phyloP scores from a whole-genome alignment of 2,113 vertebrate genomes.

The Dicentrarchus labrax region DNA sequence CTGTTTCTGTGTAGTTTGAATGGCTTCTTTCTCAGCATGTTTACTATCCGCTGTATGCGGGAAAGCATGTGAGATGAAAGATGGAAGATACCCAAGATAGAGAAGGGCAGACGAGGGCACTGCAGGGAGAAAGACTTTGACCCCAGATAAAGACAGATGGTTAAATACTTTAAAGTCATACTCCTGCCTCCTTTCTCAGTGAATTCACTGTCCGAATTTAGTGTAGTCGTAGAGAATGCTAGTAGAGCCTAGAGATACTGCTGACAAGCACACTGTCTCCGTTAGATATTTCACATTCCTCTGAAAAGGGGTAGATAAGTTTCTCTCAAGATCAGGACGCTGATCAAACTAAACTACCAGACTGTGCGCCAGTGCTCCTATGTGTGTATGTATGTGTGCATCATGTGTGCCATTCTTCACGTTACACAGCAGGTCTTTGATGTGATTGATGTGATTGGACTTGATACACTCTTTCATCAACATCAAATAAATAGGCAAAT shows the following conservation, averaged over 20 bases:
- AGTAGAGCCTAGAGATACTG: conserved; percentile 37
- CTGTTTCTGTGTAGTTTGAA: conserved; percentile 1
- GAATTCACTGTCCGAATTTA: conserved; percentile 25
- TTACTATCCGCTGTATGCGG: conserved; percentile 17
- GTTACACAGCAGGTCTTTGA: conserved; percentile 70
- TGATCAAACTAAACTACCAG: conserved; percentile 64
- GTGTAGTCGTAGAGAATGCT: background rate
- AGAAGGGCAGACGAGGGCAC: conserved; percentile 13
- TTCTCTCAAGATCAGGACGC: conserved; percentile 59
- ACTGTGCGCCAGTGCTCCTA: background rate
- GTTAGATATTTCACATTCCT: conserved; percentile 60
- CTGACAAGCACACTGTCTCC: conserved; percentile 52
- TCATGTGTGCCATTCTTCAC: conserved; percentile 41
- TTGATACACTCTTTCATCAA: conserved; percentile 74
- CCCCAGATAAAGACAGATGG: conserved; percentile 42
- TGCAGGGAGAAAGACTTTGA: conserved; percentile 40
- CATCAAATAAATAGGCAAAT: conserved; percentile 70
- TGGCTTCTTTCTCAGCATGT: conserved; percentile 12
- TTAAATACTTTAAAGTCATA: conserved; percentile 37
- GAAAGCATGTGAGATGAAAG: conserved; percentile 10
- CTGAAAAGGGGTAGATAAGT: conserved; percentile 59
- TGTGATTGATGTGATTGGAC: conserved; percentile 71
- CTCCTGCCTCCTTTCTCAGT: conserved; percentile 31
- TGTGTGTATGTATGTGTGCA: conserved; percentile 8
- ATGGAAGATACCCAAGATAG: conserved; percentile 34